phyloP scores from a whole-genome alignment of 2,888 invertebrate genomes.

The Ommatoiulus sabulosus region DNA sequence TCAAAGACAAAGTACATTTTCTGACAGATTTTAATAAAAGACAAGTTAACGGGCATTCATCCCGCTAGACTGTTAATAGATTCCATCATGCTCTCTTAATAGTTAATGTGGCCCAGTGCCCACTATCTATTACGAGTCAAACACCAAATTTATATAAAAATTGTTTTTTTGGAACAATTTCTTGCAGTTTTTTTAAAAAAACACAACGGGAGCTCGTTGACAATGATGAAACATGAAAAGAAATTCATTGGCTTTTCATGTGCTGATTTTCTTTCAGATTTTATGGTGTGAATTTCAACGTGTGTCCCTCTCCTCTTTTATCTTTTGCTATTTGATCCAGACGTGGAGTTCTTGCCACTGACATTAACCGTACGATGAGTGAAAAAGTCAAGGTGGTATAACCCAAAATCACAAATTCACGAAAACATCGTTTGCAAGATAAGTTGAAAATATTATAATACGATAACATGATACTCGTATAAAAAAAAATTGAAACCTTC shows the following conservation, averaged over 20 bases:
- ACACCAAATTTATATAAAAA: constrained; percentile 36
- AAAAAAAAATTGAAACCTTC: not conserved
- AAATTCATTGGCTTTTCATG: not conserved
- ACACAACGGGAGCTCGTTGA: not conserved
- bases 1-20: not conserved
- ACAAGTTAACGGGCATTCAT: not conserved
- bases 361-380: constrained; percentile 52
- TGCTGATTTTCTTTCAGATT: not conserved
- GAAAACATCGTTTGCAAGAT: not conserved
- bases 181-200: constrained; percentile 13
- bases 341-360: constrained; percentile 41
- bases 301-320: not conserved
- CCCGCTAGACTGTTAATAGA: not conserved
- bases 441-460: not conserved
- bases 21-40: constrained; percentile 40
- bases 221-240: not conserved
- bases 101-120: not conserved
- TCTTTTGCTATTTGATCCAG: constrained; percentile 8
- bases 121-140: constrained; percentile 15
- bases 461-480: not conserved
- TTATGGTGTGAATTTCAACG: not conserved
- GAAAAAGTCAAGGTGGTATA: constrained; percentile 47
- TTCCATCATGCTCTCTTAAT: not conserved
- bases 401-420: not conserved
- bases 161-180: not conserved